Evolutionary conservation across 2,888 invertebrate species (phyloP).

Genomic region (Adelognathus sp.): DNA sequence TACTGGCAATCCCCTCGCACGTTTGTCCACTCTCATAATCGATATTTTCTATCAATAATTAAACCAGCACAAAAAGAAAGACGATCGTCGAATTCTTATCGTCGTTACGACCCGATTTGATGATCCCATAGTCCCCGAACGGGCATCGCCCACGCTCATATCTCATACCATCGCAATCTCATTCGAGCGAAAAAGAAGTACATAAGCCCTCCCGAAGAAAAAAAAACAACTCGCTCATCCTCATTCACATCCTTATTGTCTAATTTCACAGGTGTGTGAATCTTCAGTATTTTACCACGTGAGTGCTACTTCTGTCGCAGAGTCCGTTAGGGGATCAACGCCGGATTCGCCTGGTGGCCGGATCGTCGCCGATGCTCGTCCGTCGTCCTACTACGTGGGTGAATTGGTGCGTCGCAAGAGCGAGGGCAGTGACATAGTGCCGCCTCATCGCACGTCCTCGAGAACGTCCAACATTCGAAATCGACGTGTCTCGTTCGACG

Average conservation of each 20-base stretch:
- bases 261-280: constrained; percentile 50
- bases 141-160: constrained; percentile 40
- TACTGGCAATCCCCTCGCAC: no score
- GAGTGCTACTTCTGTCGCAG: constrained; percentile 67
- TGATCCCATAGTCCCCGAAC: constrained; percentile 48
- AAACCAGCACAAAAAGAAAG: background rate
- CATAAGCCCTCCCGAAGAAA: no score
- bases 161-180: background rate
- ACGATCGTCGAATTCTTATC: constrained; percentile 54
- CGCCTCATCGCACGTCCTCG: constrained; percentile 60
- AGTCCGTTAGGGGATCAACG: constrained; percentile 77
- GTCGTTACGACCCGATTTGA: constrained; percentile 55
- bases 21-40: constrained; percentile 32
- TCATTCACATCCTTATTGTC: background rate
- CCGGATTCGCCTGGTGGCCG: constrained; percentile 68
- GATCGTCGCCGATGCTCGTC: constrained; percentile 62
- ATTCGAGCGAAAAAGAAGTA: background rate
- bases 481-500: constrained; percentile 84
- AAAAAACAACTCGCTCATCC: background rate
- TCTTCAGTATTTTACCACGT: constrained; percentile 52
- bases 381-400: constrained; percentile 69
- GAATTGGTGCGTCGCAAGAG: constrained; percentile 84
- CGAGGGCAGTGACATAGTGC: constrained; percentile 84
- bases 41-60: background rate
- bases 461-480: constrained; percentile 62